phyloP scores from a whole-genome alignment of 2,888 invertebrate species.

The Andricus quercusramuli region DNA sequence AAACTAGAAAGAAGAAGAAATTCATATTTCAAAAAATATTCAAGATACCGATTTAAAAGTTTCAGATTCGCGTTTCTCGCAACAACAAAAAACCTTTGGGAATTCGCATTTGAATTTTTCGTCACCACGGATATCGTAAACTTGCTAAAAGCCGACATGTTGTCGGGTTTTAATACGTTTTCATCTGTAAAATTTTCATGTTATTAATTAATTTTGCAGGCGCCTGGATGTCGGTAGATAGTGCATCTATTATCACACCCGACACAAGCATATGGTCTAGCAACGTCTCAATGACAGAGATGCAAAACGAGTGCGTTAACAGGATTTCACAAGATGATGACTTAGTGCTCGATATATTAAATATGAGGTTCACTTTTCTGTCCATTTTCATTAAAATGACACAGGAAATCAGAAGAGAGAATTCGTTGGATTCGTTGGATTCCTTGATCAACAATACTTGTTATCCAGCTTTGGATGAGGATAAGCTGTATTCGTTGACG shows the following conservation, averaged over 20 bases:
- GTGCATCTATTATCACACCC: not conserved
- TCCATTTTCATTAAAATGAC: not conserved
- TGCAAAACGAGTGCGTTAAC: not conserved
- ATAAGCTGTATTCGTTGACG: not conserved
- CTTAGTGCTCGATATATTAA: not conserved
- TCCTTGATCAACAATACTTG: not conserved
- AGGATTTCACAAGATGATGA: constrained; percentile 1
- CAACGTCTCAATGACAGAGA: not conserved
- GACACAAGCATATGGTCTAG: not conserved
- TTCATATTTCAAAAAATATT: too few species aligned
- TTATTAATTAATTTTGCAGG: not conserved
- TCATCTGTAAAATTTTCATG: not conserved
- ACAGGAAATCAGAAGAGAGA: not conserved
- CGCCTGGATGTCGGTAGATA: not conserved
- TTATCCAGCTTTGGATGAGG: not conserved
- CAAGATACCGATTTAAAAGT: too few species aligned
- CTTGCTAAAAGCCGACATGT: too few species aligned
- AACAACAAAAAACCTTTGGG: too few species aligned
- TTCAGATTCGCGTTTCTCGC: too few species aligned
- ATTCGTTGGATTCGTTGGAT: constrained; percentile 1
- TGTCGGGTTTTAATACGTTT: not conserved
- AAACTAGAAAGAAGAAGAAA: too few species aligned
- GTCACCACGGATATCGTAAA: too few species aligned
- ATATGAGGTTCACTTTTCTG: not conserved
- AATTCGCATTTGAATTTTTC: too few species aligned